Evolutionary conservation across 1,140 invertebrate species (phyloP), one percentile per base, ranked within the genome.

Genomic region (Bursaphelenchus mucronatus): DNA sequence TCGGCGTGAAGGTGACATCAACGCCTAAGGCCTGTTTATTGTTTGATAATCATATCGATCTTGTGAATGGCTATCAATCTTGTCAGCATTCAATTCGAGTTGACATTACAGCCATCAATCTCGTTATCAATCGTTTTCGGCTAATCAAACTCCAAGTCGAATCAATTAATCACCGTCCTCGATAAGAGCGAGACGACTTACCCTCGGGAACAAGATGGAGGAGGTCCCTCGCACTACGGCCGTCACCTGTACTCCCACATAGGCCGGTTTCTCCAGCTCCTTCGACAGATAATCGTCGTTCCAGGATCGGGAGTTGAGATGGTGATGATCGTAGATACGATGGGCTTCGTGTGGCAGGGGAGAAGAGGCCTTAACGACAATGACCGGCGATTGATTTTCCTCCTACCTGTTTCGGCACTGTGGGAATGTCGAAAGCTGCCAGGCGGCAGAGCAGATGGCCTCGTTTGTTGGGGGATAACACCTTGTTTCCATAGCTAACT

Each of bases 231-330:
- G 47, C 19, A 49, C 13, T 49, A n/a, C 19, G 47, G 13, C 19
- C 19, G 47, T 49, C 47, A n/a, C 19, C 13, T n/a, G 13, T 1
- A n/a, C 47, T n/a, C 13, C 13, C 19, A 1, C 47, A 49, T n/a
- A n/a, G 47, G 47, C 47, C 19, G 47, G 13, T 49, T 49, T 49
- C 19, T 19, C 13, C 19, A 19, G 13, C 47, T n/a, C 19, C 47
- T 19, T 4, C 19, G 19, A 6, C 19, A 2, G 45, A 45, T 44
- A 17, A 13, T 13, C 13, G 21, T 17, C 57, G 40, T 59, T 59
- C 57, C 57, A 59, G 10, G 57, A 59, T 17, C 57, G 57, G 2
- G 57, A 59, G 40, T 40, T 44, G 11, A 59, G 13, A 39, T 59
- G 57, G 11, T 44, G 40, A 17, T 39, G 13, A 13, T 59, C 57